A percentile compares a stretch with the other conserved stretches of the same genome.
These are phyloP conservation scores for Drosophila carrolli DNA, from an alignment of 1,140 invertebrate genomes.

Conservation along the genomic window DNA sequence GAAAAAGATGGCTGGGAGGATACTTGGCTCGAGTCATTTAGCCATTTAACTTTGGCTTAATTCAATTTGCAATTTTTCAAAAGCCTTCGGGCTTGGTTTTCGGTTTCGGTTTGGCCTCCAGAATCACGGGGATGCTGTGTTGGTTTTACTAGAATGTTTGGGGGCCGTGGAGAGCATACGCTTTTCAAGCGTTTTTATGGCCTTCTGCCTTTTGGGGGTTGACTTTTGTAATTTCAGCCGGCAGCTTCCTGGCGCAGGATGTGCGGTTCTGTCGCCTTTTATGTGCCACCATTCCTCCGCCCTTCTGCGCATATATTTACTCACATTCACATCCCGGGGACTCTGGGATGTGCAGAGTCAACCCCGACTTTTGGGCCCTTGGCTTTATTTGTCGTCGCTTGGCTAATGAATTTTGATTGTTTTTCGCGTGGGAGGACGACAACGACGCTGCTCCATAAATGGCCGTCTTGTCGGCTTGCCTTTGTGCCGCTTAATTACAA, in stretches of 20 bases:
- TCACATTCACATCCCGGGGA: slow-evolving; percentile 23
- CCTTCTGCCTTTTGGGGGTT: slow-evolving; percentile 66
- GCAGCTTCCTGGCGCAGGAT: slow-evolving; percentile 78
- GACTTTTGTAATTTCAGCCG: slow-evolving; percentile 80
- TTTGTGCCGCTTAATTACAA: slow-evolving; percentile 76
- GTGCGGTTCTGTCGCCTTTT: slow-evolving; percentile 80
- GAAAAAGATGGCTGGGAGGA: slow-evolving; percentile 35
- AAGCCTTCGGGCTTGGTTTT: slow-evolving; percentile 60
- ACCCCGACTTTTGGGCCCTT: slow-evolving; percentile 46
- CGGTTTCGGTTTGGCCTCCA: slow-evolving; percentile 22
- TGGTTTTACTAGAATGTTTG: neutral
- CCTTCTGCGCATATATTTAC: slow-evolving; percentile 65
- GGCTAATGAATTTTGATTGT: slow-evolving; percentile 81
- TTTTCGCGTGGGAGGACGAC: slow-evolving; percentile 56
- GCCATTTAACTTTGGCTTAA: slow-evolving; percentile 84
- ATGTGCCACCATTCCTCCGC: slow-evolving; percentile 44
- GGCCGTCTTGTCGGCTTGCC: slow-evolving; percentile 34
- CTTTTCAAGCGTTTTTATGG: slow-evolving; percentile 79
- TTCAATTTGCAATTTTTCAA: slow-evolving; percentile 85
- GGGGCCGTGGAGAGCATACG: slow-evolving; percentile 57
- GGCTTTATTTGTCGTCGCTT: slow-evolving; percentile 75
- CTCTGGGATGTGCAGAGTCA: slow-evolving; percentile 14
- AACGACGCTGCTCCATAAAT: slow-evolving; percentile 24
- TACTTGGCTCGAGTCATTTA: slow-evolving; percentile 81
- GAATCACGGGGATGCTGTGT: slow-evolving; percentile 25